Percentiles rank a stretch among this genome's conserved stretches.
Evolutionary conservation across 2,888 invertebrate species (phyloP).

Genomic region (Platycheirus albimanus): DNA sequence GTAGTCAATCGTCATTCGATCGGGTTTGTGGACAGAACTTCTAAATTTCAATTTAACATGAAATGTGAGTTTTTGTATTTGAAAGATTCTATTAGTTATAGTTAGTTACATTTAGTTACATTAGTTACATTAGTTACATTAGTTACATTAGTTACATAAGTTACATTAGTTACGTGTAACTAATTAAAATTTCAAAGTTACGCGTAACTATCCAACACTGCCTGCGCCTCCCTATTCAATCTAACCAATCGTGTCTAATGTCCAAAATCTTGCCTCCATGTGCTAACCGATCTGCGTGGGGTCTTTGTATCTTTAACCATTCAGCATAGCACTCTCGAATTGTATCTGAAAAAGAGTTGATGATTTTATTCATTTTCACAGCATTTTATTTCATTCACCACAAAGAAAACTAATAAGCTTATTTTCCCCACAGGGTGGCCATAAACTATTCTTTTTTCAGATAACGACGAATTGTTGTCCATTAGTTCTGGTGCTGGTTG

Average conservation of each 20-base stretch:
- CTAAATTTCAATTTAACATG: too few species aligned
- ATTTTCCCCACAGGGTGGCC: conserved; percentile 70
- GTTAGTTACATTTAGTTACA: too few species aligned
- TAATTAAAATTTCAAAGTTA: too few species aligned
- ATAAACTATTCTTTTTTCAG: conserved; percentile 55
- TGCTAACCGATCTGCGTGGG: conserved; percentile 69
- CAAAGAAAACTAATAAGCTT: conserved; percentile 71
- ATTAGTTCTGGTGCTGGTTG: conserved; percentile 62
- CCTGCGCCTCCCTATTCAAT: conserved; percentile 51
- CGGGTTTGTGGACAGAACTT: too few species aligned
- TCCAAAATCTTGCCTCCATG: conserved; percentile 33
- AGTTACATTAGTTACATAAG: too few species aligned
- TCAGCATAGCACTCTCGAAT: conserved; percentile 21
- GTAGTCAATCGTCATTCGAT: too few species aligned
- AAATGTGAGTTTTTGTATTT: too few species aligned
- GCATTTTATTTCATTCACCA: conserved; percentile 61
- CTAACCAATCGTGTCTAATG: conserved; percentile 62
- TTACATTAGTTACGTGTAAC: too few species aligned
- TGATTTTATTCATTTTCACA: conserved; percentile 28
- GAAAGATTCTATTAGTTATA: too few species aligned
- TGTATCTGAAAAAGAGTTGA: not conserved
- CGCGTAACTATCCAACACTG: too few species aligned
- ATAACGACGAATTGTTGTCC: conserved; percentile 47
- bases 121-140: too few species aligned
- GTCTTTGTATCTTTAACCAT: conserved; percentile 34